These are phyloP conservation scores for Meiosimyza decipiens DNA, from an alignment of 2,888 invertebrate species.

Conservation along the genomic window DNA sequence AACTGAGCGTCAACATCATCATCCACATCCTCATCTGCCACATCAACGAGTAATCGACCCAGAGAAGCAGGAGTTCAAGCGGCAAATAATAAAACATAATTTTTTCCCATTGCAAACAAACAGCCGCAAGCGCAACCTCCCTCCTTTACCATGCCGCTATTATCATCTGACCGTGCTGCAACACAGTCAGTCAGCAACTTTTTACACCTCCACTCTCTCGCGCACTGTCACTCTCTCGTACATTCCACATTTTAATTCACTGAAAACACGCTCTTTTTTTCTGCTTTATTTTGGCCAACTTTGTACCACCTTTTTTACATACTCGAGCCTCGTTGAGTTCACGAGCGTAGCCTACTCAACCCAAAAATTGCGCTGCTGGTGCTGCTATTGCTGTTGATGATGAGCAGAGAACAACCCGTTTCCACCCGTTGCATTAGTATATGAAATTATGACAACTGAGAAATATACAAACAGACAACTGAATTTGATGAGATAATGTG, in stretches of 20 bases:
- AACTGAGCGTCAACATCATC: constrained; percentile 21
- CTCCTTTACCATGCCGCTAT: constrained; percentile 8
- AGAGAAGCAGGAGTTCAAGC: constrained; percentile 43
- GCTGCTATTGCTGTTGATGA: background rate
- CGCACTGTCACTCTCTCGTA: constrained; percentile 19
- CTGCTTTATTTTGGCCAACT: background rate
- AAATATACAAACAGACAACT: too few species aligned
- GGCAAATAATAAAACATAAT: constrained; percentile 44
- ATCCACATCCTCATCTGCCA: constrained; percentile 13
- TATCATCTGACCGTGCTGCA: too few species aligned
- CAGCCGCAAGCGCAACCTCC: constrained; percentile 30
- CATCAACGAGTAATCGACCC: constrained; percentile 39
- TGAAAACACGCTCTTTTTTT: constrained; percentile 15
- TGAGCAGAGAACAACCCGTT: too few species aligned
- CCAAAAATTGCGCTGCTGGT: background rate
- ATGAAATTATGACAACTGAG: too few species aligned
- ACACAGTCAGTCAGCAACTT: constrained; percentile 16
- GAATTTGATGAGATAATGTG: too few species aligned
- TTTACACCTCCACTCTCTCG: constrained; percentile 32
- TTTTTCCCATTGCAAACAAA: constrained; percentile 32
- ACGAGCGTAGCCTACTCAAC: too few species aligned
- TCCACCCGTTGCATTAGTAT: too few species aligned
- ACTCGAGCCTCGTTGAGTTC: too few species aligned
- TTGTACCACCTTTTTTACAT: too few species aligned
- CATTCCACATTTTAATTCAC: too few species aligned